Percentiles rank a stretch among this genome's conserved stretches.
phyloP scores from a whole-genome alignment of 35 echinoderm and acorn worm genomes.

The Apostichopus parvimensis region DNA sequence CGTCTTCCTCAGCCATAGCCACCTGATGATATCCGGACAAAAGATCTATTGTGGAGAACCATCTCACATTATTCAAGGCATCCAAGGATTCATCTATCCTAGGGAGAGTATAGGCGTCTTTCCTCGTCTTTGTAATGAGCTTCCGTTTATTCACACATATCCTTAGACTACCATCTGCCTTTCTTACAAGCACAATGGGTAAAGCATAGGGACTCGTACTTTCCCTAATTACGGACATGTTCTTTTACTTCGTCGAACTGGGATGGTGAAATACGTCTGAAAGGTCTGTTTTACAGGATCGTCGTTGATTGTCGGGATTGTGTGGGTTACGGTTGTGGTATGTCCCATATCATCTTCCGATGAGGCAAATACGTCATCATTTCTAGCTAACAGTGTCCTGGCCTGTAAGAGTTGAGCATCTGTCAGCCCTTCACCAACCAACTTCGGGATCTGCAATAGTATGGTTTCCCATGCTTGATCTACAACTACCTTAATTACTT shows the following conservation, averaged over 20 bases:
- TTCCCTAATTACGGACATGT: conserved; percentile 45
- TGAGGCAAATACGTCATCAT: conserved; percentile 58
- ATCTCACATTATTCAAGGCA: conserved; percentile 6
- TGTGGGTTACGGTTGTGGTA: conserved; percentile 37
- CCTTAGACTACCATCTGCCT: conserved; percentile 42
- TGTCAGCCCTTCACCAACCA: conserved; percentile 28
- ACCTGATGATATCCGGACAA: conserved; percentile 46
- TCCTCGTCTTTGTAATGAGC: conserved; percentile 34
- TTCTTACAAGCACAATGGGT: conserved; percentile 53
- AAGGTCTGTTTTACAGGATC: conserved; percentile 48
- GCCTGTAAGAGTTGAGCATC: conserved; percentile 27
- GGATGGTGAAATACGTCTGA: conserved; percentile 53
- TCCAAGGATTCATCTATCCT: conserved; percentile 65
- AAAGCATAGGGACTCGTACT: conserved; percentile 45
- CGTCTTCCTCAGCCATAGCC: background rate
- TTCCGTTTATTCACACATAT: conserved; percentile 61
- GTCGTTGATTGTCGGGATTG: conserved; percentile 41
- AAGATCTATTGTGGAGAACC: conserved; percentile 37
- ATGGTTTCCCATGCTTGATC: background rate
- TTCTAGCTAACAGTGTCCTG: conserved; percentile 39
- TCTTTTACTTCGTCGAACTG: conserved; percentile 64
- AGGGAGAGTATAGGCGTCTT: conserved; percentile 56
- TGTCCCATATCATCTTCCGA: conserved; percentile 63
- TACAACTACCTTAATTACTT: background rate
- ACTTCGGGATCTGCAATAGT: background rate